These are phyloP conservation scores for Serripes groenlandicus DNA, from an alignment of 2,888 invertebrate genomes.

Conservation along the genomic window DNA sequence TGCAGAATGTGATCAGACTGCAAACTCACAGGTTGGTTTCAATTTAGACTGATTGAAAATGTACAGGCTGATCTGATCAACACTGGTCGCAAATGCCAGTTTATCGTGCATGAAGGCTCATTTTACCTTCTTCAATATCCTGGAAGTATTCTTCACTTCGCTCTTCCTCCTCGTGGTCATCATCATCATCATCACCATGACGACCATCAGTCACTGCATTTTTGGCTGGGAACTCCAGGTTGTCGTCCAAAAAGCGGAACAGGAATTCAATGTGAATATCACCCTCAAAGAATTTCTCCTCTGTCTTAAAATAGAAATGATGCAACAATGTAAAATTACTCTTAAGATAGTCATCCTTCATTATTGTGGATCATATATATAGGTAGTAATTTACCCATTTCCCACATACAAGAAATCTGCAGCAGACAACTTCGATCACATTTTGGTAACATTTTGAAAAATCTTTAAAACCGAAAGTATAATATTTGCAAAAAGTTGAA, in stretches of 20 bases:
- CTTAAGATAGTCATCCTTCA: too few relatives aligned
- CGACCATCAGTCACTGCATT: background rate
- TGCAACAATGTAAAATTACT: too few relatives aligned
- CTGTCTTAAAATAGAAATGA: background rate
- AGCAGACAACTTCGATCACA: too few relatives aligned
- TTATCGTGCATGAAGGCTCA: background rate
- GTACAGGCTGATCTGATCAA: background rate
- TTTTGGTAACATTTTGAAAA: too few relatives aligned
- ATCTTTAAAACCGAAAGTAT: too few relatives aligned
- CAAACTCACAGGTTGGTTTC: too few relatives aligned
- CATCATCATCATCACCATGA: background rate
- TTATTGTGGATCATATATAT: too few relatives aligned
- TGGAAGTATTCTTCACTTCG: conserved; percentile 1
- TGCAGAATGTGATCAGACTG: too few relatives aligned
- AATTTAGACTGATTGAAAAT: background rate
- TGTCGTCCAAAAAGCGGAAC: conserved; percentile 8
- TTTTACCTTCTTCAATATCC: conserved; percentile 6
- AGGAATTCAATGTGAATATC: conserved; percentile 7
- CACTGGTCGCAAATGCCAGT: too few relatives aligned
- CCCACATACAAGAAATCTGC: too few relatives aligned
- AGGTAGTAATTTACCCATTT: too few relatives aligned
- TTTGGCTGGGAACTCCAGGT: background rate
- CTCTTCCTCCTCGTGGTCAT: background rate
- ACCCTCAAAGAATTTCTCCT: background rate
- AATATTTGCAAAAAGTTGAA: too few relatives aligned